phyloP scores from a whole-genome alignment of 2,888 invertebrate species.

The Eutolmus rufibarbis region DNA sequence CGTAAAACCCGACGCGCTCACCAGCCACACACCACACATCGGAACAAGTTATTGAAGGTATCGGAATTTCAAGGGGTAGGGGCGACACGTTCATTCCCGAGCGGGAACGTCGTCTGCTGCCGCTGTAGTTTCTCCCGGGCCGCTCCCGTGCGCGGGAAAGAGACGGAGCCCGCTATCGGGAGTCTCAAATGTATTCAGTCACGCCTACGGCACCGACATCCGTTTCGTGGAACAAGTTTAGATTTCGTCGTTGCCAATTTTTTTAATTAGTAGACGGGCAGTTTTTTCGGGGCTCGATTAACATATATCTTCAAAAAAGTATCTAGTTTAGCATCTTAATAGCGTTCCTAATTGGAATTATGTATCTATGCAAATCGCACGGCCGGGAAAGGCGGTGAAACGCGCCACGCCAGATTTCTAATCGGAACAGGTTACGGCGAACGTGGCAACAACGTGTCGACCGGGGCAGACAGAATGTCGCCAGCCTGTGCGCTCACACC shows the following conservation, averaged over 20 bases:
- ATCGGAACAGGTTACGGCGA: conserved; percentile 49
- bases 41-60: conserved; percentile 24
- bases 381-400: neutral
- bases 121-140: neutral
- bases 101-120: neutral
- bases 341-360: conserved; percentile 6
- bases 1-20: neutral
- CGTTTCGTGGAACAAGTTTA: conserved; percentile 61
- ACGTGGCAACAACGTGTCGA: conserved; percentile 74
- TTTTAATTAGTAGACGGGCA: conserved; percentile 21
- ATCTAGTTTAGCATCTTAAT: conserved; percentile 10
- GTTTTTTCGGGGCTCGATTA: conserved; percentile 6
- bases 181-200: conserved; percentile 42
- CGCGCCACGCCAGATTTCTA: conserved; percentile 12
- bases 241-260: conserved; percentile 67
- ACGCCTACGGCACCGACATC: conserved; percentile 67
- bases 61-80: conserved; percentile 50
- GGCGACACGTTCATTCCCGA: conserved; percentile 54
- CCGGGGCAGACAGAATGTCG: conserved; percentile 93
- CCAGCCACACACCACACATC: neutral
- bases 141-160: conserved; percentile 51
- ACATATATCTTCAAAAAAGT: neutral
- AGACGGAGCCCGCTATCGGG: conserved; percentile 49
- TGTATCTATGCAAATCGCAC: conserved; percentile 4
- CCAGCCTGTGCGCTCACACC: conserved; percentile 77